Base-by-base conservation (phyloP, 2,888 invertebrate species). In the Tenthredo mesomela region DNA sequence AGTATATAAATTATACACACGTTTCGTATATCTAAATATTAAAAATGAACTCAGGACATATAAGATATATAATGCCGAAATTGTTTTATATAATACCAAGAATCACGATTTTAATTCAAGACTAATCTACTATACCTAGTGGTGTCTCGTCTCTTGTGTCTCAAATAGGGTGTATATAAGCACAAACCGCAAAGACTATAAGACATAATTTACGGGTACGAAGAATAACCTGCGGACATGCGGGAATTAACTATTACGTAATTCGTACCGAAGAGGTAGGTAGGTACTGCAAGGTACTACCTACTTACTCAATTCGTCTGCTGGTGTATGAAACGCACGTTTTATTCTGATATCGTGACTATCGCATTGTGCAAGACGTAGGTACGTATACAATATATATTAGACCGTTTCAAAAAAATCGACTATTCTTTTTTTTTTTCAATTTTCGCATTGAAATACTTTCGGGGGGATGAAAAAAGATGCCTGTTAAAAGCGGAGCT, bases 41-140 rank as follows among this genome's bases (percentile, higher is more conserved):
- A 43, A 47, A 47, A 12, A 43, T 2, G 12, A 15, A 47, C 12
- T 15, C 2, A 47, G 43, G 12, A 47, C 12, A 47, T 29, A 29
- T 29, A 29, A n/a, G n/a, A 29, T 29, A 29, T 29, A 2, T 29
- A 29, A 54, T 6, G 7, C 54, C 54, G 54, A 54, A 54, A 54
- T n/a, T 54, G 54, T 54, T 54, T 54, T 54, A 54, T 7, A n/a
- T n/a, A n/a, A n/a, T n/a, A 54, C 54, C 54, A 18, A 54, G n/a
- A 54, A n/a, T 54, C 54, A 54, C 54, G 54, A 54, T 54, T 54
- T 54, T n/a, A 54, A 54, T n/a, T n/a, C n/a, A n/a, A 54, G n/a
- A 54, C 54, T 54, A 54, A 54, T 54, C 0, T 54, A n/a, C 50
- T 10, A 4, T 15, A 0, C 4, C 2, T 12, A 15, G 47, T 12